Evolutionary conservation across 2,113 vertebrate genomes (phyloP).

Genomic region (Nothobranchius furzeri): DNA sequence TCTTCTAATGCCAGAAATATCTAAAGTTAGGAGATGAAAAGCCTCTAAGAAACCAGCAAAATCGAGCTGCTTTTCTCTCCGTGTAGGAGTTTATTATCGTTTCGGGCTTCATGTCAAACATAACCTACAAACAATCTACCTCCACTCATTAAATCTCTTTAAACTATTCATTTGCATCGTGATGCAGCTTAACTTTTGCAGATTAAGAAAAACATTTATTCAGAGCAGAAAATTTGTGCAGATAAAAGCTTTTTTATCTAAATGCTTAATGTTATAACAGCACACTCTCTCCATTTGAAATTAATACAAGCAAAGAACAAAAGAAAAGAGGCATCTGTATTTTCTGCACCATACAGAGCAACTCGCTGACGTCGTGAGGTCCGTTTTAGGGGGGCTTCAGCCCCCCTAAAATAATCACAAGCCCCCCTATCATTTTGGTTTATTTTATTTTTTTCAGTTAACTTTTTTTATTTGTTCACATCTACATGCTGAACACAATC

Average conservation of each 20-base stretch:
- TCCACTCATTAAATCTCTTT: slow-evolving; percentile 3
- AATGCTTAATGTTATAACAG: slow-evolving; percentile 6
- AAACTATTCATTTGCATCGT: slow-evolving; percentile 4
- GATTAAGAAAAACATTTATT: background rate
- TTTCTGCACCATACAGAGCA: slow-evolving; percentile 48
- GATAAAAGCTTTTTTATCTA: background rate
- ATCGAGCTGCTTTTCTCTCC: slow-evolving; percentile 17
- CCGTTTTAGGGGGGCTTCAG: no score
- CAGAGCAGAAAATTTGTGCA: background rate
- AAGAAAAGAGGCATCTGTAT: slow-evolving; percentile 17
- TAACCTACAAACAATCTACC: slow-evolving; percentile 8
- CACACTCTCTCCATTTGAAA: background rate
- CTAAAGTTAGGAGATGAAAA: slow-evolving; percentile 3
- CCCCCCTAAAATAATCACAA: no score
- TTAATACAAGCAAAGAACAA: background rate
- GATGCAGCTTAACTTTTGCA: background rate
- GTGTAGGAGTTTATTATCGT: slow-evolving; percentile 19
- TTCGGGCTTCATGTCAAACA: slow-evolving; percentile 29
- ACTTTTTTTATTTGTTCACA: no score
- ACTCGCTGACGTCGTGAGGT: no score
- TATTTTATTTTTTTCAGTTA: no score
- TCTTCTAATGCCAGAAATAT: slow-evolving; percentile 1
- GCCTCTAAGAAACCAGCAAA: background rate
- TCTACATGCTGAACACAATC: no score
- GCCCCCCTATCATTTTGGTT: no score